Evolutionary conservation across 2,797 vertebrate species (phyloP), one percentile per base, ranked within the genome.

Genomic region (Cyclura pinguis): DNA sequence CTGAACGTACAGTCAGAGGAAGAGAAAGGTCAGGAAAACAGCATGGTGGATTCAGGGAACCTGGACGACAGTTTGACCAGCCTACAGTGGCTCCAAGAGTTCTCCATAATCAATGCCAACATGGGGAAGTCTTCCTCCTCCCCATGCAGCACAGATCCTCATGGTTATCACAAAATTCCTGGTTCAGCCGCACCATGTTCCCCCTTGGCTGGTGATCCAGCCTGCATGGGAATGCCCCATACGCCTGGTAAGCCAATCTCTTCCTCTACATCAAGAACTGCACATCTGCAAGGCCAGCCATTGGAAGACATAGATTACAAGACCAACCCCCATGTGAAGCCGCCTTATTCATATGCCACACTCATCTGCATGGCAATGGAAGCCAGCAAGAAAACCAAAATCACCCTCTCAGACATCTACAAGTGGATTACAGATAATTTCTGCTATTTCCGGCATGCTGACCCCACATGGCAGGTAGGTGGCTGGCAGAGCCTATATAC

Each of bases 341-440:
- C 99, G 0, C 99, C 99, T 0, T 99, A 99, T 94, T 99, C 99
- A 0, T 99, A 99, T 0, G 99, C 99, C 93, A 99, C 98, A 0
- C 98, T 99, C 67, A 99, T 99, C 96, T 99, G 98, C 96, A 99
- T 99, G 99, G 98, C 98, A 22, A 99, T 99, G 99, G 98, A 99
- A 94, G 98, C 98, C 89, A 99, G 98, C 96, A 97, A 98, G 90
- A 98, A 98, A 97, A 98, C 96, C 95, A 99, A 99, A 97, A 99
- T 99, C 97, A 99, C 98, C 0, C 97, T 99, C 86, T 98, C 99
- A 1, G 98, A 98, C 97, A 99, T 99, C 97, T 99, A 99, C 97
- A 98, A 98, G 91, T 99, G 99, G 98, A 99, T 99, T 97, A 99
- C 98, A 0, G 99, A 99, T 94, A 99, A 99, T 96, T 99, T 98